Evolutionary conservation across 2,797 vertebrate species (phyloP).

Genomic region (Valencia hispanica): DNA sequence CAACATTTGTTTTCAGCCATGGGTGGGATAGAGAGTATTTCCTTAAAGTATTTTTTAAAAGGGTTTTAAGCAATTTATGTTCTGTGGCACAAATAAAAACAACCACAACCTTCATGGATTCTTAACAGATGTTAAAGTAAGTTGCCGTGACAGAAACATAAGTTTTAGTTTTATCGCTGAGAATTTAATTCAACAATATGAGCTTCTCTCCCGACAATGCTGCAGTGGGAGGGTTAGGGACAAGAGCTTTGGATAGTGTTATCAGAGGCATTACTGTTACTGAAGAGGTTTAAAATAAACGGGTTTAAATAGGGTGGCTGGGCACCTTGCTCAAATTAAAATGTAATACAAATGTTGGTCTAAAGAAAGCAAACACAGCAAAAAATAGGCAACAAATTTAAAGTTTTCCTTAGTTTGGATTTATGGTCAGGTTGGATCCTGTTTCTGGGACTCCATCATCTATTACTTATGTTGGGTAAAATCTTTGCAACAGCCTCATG

Average conservation of each 20-base stretch:
- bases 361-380: not conserved
- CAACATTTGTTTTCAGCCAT: not conserved
- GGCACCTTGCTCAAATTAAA: no score
- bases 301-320: no score
- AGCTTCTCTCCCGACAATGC: not conserved
- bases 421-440: not conserved
- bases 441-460: not conserved
- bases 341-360: not conserved
- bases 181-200: not conserved
- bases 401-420: not conserved
- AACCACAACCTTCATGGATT: not conserved
- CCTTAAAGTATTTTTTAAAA: not conserved
- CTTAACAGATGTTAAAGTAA: not conserved
- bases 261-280: no score
- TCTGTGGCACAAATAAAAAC: not conserved
- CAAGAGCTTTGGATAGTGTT: no score
- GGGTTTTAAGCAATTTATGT: not conserved
- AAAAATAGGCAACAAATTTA: not conserved
- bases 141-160: not conserved
- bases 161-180: not conserved
- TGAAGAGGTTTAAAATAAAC: no score
- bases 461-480: no score
- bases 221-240: not conserved
- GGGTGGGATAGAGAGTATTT: not conserved
- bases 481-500: no score